Evolutionary conservation across 1,140 invertebrate genomes (phyloP).

Genomic region (Neodiprion fabricii): DNA sequence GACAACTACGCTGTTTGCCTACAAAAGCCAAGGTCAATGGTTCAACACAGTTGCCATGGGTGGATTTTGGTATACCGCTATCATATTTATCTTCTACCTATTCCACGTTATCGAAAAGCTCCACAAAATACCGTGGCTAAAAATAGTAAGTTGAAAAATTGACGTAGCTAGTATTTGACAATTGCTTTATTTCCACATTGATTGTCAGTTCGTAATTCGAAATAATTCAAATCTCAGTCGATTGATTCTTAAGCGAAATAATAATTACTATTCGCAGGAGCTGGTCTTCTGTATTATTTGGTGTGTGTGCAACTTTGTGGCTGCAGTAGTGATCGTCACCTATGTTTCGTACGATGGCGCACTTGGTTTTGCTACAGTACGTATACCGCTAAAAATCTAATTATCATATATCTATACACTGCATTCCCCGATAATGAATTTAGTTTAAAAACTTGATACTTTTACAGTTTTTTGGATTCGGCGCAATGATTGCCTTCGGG

Average conservation of each 20-base stretch:
- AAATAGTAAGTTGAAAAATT: slow-evolving; percentile 70
- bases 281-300: slow-evolving; percentile 76
- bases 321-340: slow-evolving; percentile 68
- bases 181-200: too few relatives aligned
- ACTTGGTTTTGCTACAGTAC: slow-evolving; percentile 71
- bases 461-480: slow-evolving; percentile 82
- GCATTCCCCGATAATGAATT: slow-evolving; percentile 16
- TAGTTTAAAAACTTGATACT: slow-evolving; percentile 26
- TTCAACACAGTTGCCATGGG: slow-evolving; percentile 85
- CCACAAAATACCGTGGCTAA: slow-evolving; percentile 85
- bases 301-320: slow-evolving; percentile 75
- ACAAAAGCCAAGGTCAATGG: slow-evolving; percentile 67
- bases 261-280: slow-evolving; percentile 63
- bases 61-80: slow-evolving; percentile 85
- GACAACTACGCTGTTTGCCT: slow-evolving; percentile 64
- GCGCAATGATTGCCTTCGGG: slow-evolving; percentile 77
- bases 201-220: too few relatives aligned
- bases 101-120: slow-evolving; percentile 88
- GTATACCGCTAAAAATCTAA: slow-evolving; percentile 40
- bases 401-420: slow-evolving; percentile 22
- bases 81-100: slow-evolving; percentile 81
- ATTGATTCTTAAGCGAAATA: not conserved
- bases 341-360: slow-evolving; percentile 57
- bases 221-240: too few relatives aligned
- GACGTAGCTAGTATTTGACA: too few relatives aligned